Evolutionary conservation across 1,140 invertebrate genomes (phyloP).

Genomic region (Saccostrea echinata): DNA sequence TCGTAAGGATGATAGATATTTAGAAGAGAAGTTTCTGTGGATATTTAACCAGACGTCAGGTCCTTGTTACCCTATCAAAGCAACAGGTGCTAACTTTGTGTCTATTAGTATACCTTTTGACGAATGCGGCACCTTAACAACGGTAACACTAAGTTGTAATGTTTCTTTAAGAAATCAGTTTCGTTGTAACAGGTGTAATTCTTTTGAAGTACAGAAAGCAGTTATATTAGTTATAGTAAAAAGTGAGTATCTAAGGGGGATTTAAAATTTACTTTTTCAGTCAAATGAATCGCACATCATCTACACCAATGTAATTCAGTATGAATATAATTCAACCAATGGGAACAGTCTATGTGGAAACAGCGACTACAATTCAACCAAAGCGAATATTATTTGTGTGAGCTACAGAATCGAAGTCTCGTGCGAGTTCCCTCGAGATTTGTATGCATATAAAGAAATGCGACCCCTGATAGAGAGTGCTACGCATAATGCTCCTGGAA

Average conservation of each 20-base stretch:
- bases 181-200: too few species aligned
- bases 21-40: conserved; percentile 66
- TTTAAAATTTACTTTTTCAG: too few species aligned
- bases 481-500: conserved; percentile 65
- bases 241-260: too few species aligned
- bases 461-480: conserved; percentile 56
- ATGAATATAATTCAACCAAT: too few species aligned
- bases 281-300: conserved; percentile 70
- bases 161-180: too few species aligned
- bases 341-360: too few species aligned
- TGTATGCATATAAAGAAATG: not conserved
- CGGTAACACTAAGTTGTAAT: conserved; percentile 56
- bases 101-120: conserved; percentile 63
- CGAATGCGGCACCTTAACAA: conserved; percentile 61
- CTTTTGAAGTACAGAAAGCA: too few species aligned
- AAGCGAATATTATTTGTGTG: conserved; percentile 60
- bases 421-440: conserved; percentile 64
- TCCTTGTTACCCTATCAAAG: not conserved
- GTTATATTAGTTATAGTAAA: too few species aligned
- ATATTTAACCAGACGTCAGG: conserved; percentile 53
- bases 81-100: conserved; percentile 52
- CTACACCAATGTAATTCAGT: conserved; percentile 69
- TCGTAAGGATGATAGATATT: conserved; percentile 55
- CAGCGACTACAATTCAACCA: conserved; percentile 59
- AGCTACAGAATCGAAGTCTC: conserved; percentile 65